Conservation (phyloP, 1,140 invertebrate genomes). For the Lerema accius region DNA sequence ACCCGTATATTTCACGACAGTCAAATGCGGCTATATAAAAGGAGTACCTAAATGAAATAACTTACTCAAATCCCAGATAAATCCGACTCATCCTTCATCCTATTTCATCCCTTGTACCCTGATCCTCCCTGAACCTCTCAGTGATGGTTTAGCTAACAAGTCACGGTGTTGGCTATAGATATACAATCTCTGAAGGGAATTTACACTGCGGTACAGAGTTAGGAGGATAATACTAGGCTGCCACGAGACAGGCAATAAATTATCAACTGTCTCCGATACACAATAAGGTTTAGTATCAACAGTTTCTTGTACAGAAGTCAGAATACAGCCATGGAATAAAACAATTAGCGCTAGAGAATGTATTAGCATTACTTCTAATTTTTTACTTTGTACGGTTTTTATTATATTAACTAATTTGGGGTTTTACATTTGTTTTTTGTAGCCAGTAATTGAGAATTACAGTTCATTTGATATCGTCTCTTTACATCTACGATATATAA, state of each 20-base stretch:
- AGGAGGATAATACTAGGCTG: conserved; percentile 6
- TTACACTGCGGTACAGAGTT: conserved; percentile 18
- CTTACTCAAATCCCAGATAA: background rate
- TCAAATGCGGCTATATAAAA: too few species aligned
- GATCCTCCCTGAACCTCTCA: conserved; percentile 12
- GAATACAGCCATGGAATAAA: conserved; percentile 16
- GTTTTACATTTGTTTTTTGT: too few species aligned
- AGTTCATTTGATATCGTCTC: too few species aligned
- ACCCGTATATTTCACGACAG: too few species aligned
- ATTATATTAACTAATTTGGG: too few species aligned
- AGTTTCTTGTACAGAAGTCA: background rate
- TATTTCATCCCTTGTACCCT: conserved; percentile 15
- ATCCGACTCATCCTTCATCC: conserved; percentile 7
- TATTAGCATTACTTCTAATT: background rate
- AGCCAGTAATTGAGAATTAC: too few species aligned
- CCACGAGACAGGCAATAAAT: background rate
- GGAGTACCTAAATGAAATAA: too few species aligned
- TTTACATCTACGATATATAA: too few species aligned
- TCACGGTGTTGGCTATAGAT: conserved; percentile 1
- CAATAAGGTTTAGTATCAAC: conserved; percentile 2
- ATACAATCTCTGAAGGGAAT: conserved; percentile 19
- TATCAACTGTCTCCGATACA: background rate
- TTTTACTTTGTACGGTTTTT: too few species aligned
- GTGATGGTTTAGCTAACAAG: conserved; percentile 24
- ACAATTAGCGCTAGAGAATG: conserved; percentile 9